Percentiles rank a stretch among this genome's conserved stretches.
Conservation (phyloP, 2,113 vertebrate genomes). For the Haemorhous mexicanus region DNA sequence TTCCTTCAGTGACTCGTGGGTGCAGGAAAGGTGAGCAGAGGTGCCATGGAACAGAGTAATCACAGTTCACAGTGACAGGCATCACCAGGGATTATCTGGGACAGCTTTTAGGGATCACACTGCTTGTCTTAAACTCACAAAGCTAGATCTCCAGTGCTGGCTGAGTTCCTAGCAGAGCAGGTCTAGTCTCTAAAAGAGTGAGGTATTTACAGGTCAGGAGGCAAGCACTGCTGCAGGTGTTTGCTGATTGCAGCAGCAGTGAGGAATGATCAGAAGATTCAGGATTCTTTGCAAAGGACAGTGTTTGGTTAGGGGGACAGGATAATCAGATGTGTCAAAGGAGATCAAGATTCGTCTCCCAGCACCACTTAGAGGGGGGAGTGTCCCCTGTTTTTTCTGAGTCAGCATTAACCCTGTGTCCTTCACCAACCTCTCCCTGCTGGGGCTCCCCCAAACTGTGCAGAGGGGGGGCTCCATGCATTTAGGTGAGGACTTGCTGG, state of each 20-base stretch:
- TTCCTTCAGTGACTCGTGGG: rapidly evolving
- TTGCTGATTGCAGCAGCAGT: not conserved
- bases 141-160: not conserved
- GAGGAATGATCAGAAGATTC: not conserved
- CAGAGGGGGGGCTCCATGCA: not conserved
- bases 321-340: not conserved
- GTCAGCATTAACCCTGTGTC: not conserved
- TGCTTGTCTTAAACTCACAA: not conserved
- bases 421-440: not conserved
- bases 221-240: not conserved
- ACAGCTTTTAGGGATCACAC: not conserved
- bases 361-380: not conserved
- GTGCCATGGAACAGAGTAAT: not conserved
- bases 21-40: not conserved
- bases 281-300: not conserved
- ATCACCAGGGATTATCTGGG: not conserved
- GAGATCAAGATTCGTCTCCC: not conserved
- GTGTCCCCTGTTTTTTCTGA: not conserved
- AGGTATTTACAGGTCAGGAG: not conserved
- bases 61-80: not conserved
- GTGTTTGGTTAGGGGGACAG: not conserved
- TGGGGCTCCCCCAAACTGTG: not conserved
- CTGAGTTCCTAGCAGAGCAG: not conserved
- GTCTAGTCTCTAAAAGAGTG: not conserved
- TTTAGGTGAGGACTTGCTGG: not conserved